Evolutionary conservation across 2,113 vertebrate species (phyloP), one percentile per base, ranked within the genome.

Genomic region (Chaetodon trifascialis): DNA sequence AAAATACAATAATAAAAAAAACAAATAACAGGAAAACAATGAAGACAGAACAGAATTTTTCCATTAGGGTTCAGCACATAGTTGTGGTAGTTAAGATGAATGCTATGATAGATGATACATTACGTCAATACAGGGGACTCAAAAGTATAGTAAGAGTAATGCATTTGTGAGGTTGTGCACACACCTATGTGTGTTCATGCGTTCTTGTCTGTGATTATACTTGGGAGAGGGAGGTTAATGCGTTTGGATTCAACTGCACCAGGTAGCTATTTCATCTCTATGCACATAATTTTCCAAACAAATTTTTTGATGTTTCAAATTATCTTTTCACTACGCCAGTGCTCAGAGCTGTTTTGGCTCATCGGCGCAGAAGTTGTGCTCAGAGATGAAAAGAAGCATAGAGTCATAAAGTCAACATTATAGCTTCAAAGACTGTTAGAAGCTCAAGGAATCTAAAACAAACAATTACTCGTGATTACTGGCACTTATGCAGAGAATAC

Each of bases 381-480:
- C 25, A 11, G 11, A 84, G 83, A 91, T 93, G 80, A 92, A 88
- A 92, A 82, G 52, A 46, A 88, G 84, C 83, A 78, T 60, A 46
- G 51, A 87, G 46, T 59, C 54, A 44, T 73, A 25, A 65, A 84
- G 79, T 82, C 42, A 89, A 83, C 76, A 71, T 82, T 60, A 64
- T 69, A 73, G 84, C 83, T 75, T 89, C 80, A 91, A 91, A 90
- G 81, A 78, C 59, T 58, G 59, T 73, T 74, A 62, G 64, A 86
- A 77, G 79, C 84, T 56, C 16, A 19, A 58, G 55, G 86, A 89
- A 85, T 84, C 60, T 62, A 56, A 68, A 76, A 68, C 88, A 91
- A 91, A 90, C 77, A 89, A 87, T 83, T 86, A 84, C 59, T 72
- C 3, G 9, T 71, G 73, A 89, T 92, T 93, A 91, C 73, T 12